Base-by-base conservation (phyloP, 2,113 vertebrate species). In the Ailuropoda melanoleuca region DNA sequence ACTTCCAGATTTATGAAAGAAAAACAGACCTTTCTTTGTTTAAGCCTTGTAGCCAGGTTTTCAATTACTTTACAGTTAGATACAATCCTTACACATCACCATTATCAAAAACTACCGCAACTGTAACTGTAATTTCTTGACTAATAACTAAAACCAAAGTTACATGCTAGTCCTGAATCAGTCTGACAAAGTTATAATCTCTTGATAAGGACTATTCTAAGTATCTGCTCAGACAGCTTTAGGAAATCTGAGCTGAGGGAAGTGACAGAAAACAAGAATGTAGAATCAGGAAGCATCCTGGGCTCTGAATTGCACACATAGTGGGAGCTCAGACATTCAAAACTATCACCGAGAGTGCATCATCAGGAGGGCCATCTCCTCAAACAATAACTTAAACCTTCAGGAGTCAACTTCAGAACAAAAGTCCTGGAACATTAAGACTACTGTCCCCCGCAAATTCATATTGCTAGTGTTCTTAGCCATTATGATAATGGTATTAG, bases 11-110 rank as follows among this genome's bases (percentile, higher is more conserved):
- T 92, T 68, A 43, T 0, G 26, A 68, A 92, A 90, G 60, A 58
- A 93, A 77, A 93, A 78, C 78, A 93, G 93, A 93, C 48, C 43
- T 96, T 68, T 92, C 82, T 93, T 72, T 84, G 78, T 92, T 62
- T 56, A 96, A 93, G 78, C 77, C 13, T 90, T 72, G 9, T 37
- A 86, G 87, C n/a, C 46, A 72, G 60, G 55, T 80, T 86, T 93
- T 96, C 50, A 96, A 53, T 68, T 78, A 62, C 56, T 84, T 93
- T 93, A 56, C 8, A 89, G 68, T 18, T 86, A 31, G 55, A 80
- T 86, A 31, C 29, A 80, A 46, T 34, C 48, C 26, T 74, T 82
- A 87, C 50, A 81, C 23, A 72, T 70, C 53, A 80, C 53, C 29
- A 3, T 46, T 46, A 74, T 66, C 56, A 94, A 75, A 92, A 86